Base-by-base conservation (phyloP, 2,113 vertebrate genomes). In the Toxotes jaculatrix region DNA sequence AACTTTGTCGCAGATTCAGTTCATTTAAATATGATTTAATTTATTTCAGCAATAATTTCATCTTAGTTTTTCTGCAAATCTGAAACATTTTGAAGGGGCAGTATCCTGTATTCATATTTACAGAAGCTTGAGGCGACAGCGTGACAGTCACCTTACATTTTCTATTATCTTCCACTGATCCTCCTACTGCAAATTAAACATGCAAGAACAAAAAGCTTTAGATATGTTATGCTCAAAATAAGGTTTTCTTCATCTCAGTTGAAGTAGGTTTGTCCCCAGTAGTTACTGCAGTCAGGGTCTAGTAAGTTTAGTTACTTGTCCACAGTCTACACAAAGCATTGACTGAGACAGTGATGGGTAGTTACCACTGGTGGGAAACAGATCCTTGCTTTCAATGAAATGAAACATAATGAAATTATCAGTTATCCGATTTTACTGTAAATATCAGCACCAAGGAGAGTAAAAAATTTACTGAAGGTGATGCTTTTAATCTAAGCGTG, bases 151-250 rank as follows among this genome's bases (percentile, higher is more conserved):
- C 51, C 42, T 21, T 51, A 27, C 42, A 36, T 27, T 9, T 53
- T 4, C 19, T 62, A 61, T 69, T 43, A 38, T 40, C 65, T 34
- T 40, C 27, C 45, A 43, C 13, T 45, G 51, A 72, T 31, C 32
- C 51, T 34, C 47, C 3, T 16, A 5, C 66, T 76, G 53, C 34
- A 65, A 0, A 59, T 32, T 31, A n/a, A 74, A 81, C 45, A 74
- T 31, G 49, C 19, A 23, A 61, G 36, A 27, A 56, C 56, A 59
- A 47, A 75, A 34, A 13, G 10, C 13, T 59, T 74, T 59, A n/a
- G 14, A 73, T 45, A 59, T 16, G 9, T n/a, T 16, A 43, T 32
- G 5, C 56, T 1, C 14, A 51, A 78, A 49, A 32, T 3, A 43
- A 49, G 51, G 57, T 23, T 17, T 57, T 66, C 62, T 61, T 5